Evolutionary conservation across 2,888 invertebrate species (phyloP), one percentile per base, ranked within the genome.

Genomic region (Patella depressa): DNA sequence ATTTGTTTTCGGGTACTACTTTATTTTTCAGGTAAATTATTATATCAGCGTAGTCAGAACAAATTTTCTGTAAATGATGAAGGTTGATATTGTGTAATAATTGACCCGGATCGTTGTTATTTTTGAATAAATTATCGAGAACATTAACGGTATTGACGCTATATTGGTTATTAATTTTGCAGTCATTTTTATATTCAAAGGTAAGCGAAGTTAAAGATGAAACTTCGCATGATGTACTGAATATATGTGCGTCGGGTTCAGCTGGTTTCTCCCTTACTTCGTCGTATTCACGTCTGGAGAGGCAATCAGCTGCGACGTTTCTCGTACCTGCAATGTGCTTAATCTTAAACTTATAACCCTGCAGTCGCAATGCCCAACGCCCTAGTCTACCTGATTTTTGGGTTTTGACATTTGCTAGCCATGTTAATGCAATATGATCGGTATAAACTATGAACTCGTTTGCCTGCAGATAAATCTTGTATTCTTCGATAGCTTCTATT

Each of bases 211-310:
- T 65, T 14, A 65, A 2, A 4, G 65, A 19, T 3, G n/a, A 19
- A 14, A 19, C 65, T 34, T 34, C 34, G 34, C 34, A 34, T 34
- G 34, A 34, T 34, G 34, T 34, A 34, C 34, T 34, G 34, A 34
- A 34, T 34, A 9, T 29, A 19, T n/a, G n/a, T 24, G 53, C 59
- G 11, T 19, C 34, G 45, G 53, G n/a, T 15, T 65, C 69, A 12
- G 71, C 57, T 9, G 59, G 34, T 2, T 59, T 53, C 15, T 65
- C 55, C 2, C 53, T 71, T 17, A 55, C 34, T 3, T 45, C 14
- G 5, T 54, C 24, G 29, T 82, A 82, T n/a, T 15, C 17, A 53
- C 78, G 75, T 15, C 83, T n/a, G 11, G 81, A 81, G n/a, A 84
- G 45, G 4, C 59, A 76, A 71, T 80, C 79, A 24, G 79, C 77